Base-by-base conservation (phyloP, 2,888 invertebrate species). In the Hydrotaea diabolus region DNA sequence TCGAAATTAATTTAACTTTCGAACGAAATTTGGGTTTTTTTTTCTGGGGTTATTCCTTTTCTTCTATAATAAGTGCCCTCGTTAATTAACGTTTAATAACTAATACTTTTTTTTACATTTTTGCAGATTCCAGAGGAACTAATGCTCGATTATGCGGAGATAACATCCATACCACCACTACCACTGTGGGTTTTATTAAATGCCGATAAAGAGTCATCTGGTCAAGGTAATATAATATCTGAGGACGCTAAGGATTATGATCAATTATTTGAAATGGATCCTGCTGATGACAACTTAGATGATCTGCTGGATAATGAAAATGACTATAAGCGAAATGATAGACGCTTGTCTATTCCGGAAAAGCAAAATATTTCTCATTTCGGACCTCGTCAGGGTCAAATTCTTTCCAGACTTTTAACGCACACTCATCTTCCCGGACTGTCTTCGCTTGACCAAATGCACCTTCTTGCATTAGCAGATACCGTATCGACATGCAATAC, bases 381-480 rank as follows among this genome's bases (percentile, higher is more conserved):
- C 90, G 97, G 97, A 0, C 96, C 96, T 0, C 94, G 97, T 86
- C 97, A 98, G 93, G 96, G 96, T 46, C 95, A 98, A 82, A 94
- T 97, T 13, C 92, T 99, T 11, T 98, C 98, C 0, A 95, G 97
- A 2, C 94, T 99, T 9, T 93, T 99, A 53, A 99, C 99, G 0
- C 99, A 99, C 92, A 97, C 97, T 0, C 98, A 98, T 92, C 93
- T 98, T 43, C 99, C 99, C 0, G 99, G 99, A 0, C 93, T 99
- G 53, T 98, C 98, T 3, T 98, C 98, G 87, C 94, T 99, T 76
- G 99, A 99, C 93, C 99, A 99, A 93, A 99, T 99, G 99, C 99
- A 99, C 93, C 94, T 99, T 83, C 93, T 99, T n/a, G 99, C 99
- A 0, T 92, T 99, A 83, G 99, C 99, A 13, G 99, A 99, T 90